These are phyloP conservation scores for Drosophila tanythrix DNA, from an alignment of 2,888 invertebrate species.

Conservation along the genomic window DNA sequence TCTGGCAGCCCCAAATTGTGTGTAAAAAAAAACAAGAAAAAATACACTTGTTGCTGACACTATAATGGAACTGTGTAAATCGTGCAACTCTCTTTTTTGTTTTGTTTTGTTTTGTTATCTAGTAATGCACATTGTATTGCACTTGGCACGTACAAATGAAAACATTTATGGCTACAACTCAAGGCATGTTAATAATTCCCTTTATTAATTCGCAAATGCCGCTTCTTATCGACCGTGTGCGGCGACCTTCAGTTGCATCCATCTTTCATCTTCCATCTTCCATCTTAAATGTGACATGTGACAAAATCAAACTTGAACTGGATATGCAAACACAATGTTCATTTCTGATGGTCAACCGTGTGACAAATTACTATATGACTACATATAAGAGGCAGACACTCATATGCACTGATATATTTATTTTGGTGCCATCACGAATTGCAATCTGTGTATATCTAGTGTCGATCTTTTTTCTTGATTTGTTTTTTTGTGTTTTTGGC, in stretches of 20 bases:
- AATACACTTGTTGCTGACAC: slow-evolving; percentile 3
- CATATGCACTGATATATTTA: slow-evolving; percentile 2
- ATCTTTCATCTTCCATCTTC: not conserved
- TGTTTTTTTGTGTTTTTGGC: slow-evolving; percentile 19
- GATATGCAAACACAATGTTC: slow-evolving; percentile 13
- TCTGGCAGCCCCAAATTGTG: not conserved
- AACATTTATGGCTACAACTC: slow-evolving; percentile 31
- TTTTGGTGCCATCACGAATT: slow-evolving; percentile 17
- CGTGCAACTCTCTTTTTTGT: not conserved
- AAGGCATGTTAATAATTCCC: slow-evolving; percentile 9
- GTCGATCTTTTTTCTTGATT: not conserved
- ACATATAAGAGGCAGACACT: not conserved
- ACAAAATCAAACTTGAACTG: slow-evolving; percentile 48
- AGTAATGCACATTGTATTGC: slow-evolving; percentile 6
- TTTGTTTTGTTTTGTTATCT: slow-evolving; percentile 27
- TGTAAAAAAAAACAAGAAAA: not conserved
- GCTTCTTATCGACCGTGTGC: slow-evolving; percentile 5
- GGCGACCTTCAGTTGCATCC: slow-evolving; percentile 41
- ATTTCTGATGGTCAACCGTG: slow-evolving; percentile 16
- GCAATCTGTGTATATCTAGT: slow-evolving; percentile 18
- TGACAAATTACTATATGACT: slow-evolving; percentile 35
- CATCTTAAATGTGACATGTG: slow-evolving; percentile 8
- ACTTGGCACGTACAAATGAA: slow-evolving; percentile 4
- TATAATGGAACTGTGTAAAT: not conserved
- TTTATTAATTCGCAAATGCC: not conserved